Base-by-base conservation (phyloP, 2,888 invertebrate species). In the Operophtera brumata region DNA sequence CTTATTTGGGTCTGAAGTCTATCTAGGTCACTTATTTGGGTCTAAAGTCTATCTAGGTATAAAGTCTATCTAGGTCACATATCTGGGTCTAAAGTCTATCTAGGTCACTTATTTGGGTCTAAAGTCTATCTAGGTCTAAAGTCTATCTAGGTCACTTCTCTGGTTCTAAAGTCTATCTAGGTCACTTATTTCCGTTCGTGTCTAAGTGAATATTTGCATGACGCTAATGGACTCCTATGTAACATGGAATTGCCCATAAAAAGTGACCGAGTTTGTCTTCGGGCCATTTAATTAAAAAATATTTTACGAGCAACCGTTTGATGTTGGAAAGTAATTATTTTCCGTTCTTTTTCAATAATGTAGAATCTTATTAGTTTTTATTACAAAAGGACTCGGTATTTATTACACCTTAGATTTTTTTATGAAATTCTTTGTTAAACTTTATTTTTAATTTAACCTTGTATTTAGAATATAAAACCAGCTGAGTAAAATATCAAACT, bases 201-300 rank as follows among this genome's bases (percentile, higher is more conserved):
- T 69, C 74, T 81, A 85, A 86, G 81, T 83, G 83, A 85, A 85
- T 84, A 84, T 86, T 86, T 83, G 84, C 84, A 84, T 84, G 82
- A 71, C 76, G 71, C 65, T 78, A 80, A 80, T 81, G 77, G 75
- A 75, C 68, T 69, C 59, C 59, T 69, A 69, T 72, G 67, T 66
- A 66, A 71, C 73, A 65, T 74, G 65, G 67, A 75, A 79, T 76
- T 70, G 70, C 66, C 74, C 69, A 75, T 82, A 80, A 83, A 81
- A 81, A 79, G 66, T 75, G 69, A 75, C 70, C 60, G 66, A 68
- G 75, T 77, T 75, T 77, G 78, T 79, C 80, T 82, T 75, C 65
- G 63, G 64, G 65, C 59, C 64, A 70, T 67, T 78, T 80, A 77
- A 80, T 81, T 82, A 77, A 81, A 77, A 78, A 76, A 70, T 65